Percentiles rank a stretch among this genome's conserved stretches.
Conservation (phyloP, 2,797 vertebrate genomes). For the Macrochelys suwanniensis region DNA sequence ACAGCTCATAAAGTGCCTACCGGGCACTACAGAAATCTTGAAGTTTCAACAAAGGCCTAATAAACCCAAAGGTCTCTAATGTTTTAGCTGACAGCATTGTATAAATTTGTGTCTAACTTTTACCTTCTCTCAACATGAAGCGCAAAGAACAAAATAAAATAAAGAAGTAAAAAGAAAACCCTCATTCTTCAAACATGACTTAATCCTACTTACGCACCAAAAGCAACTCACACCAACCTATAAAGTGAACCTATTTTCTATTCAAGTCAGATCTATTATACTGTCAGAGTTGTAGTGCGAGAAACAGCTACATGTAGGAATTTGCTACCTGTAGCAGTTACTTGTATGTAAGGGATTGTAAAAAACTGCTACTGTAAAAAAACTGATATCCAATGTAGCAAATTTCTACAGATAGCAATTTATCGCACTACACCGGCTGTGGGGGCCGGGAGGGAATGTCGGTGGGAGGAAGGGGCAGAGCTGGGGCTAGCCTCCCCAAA, state of each 20-base stretch:
- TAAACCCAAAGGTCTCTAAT: background rate
- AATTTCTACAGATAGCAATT: too few relatives aligned
- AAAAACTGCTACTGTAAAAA: too few relatives aligned
- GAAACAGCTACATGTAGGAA: too few relatives aligned
- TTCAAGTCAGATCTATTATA: too few relatives aligned
- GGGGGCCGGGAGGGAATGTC: too few relatives aligned
- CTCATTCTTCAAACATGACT: background rate
- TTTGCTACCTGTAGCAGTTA: too few relatives aligned
- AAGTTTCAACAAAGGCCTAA: background rate
- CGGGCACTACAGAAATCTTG: fast-evolving
- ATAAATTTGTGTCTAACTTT: fast-evolving
- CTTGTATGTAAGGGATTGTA: too few relatives aligned
- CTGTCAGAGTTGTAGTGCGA: too few relatives aligned
- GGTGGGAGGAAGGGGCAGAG: too few relatives aligned
- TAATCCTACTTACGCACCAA: background rate
- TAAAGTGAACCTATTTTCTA: background rate
- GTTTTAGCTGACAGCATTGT: background rate
- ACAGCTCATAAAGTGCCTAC: background rate
- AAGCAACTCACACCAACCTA: background rate
- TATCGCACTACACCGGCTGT: too few relatives aligned
- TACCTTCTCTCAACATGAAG: background rate
- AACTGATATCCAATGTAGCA: too few relatives aligned
- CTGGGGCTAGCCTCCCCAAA: too few relatives aligned
- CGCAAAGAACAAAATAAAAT: background rate
- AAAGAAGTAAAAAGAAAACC: background rate